phyloP scores from a whole-genome alignment of 2,888 invertebrate species.

The Cartodere bifasciata region DNA sequence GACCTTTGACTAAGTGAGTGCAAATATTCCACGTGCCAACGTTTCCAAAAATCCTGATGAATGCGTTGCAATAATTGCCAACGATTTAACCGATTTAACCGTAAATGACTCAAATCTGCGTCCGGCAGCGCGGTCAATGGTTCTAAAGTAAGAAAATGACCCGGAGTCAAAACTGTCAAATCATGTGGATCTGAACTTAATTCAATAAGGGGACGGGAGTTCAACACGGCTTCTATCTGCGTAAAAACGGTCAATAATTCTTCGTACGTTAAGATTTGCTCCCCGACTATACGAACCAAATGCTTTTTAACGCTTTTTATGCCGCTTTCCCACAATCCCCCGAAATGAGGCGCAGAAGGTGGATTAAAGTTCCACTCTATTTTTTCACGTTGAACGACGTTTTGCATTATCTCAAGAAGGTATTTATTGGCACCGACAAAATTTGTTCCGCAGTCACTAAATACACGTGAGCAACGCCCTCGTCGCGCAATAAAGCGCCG shows the following conservation, averaged over 20 bases:
- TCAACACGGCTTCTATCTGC: slow-evolving; percentile 23
- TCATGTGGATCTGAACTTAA: slow-evolving; percentile 18
- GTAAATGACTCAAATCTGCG: slow-evolving; percentile 4
- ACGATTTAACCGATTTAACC: slow-evolving; percentile 4
- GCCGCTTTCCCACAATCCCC: slow-evolving; percentile 24
- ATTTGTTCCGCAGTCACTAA: no score
- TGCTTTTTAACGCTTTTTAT: slow-evolving; percentile 22
- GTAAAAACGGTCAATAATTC: slow-evolving; percentile 21
- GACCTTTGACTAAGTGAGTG: neutral
- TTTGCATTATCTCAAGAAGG: slow-evolving; percentile 6
- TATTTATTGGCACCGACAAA: slow-evolving; percentile 11
- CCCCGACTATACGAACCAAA: slow-evolving; percentile 17
- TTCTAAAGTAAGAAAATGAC: slow-evolving; percentile 17
- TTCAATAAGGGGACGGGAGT: slow-evolving; percentile 22
- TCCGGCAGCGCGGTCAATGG: slow-evolving; percentile 11
- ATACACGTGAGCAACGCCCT: slow-evolving; percentile 15
- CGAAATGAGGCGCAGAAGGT: slow-evolving; percentile 21
- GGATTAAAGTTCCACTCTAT: slow-evolving; percentile 23
- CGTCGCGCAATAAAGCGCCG: no score
- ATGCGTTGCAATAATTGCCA: slow-evolving; percentile 3
- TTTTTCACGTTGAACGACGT: slow-evolving; percentile 3
- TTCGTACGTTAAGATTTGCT: slow-evolving; percentile 19
- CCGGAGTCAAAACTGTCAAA: slow-evolving; percentile 16
- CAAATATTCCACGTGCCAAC: slow-evolving; percentile 1
- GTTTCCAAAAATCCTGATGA: slow-evolving; percentile 7